phyloP scores from a whole-genome alignment of 2,113 vertebrate species.

The Macrotus californicus region DNA sequence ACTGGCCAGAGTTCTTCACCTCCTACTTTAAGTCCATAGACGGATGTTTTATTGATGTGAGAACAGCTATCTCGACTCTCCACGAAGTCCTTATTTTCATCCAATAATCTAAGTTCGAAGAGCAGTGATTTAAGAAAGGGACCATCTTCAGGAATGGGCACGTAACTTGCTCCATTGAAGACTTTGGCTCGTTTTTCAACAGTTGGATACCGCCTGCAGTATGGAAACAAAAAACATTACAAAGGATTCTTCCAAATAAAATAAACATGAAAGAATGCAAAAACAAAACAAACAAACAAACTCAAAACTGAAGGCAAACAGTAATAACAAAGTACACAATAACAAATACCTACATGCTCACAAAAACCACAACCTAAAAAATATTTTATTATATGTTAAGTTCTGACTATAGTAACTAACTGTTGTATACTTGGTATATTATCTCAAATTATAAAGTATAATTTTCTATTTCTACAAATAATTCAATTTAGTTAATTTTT shows the following conservation, averaged over 20 bases:
- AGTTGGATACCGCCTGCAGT: constrained; percentile 86
- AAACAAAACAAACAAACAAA: neutral
- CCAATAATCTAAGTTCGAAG: constrained; percentile 84
- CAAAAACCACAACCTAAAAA: neutral
- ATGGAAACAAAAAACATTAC: constrained; percentile 23
- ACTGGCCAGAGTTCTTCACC: constrained; percentile 89
- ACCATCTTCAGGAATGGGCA: constrained; percentile 85
- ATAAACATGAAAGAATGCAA: neutral
- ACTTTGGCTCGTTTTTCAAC: constrained; percentile 87
- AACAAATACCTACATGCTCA: neutral
- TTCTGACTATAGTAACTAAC: neutral
- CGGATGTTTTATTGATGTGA: constrained; percentile 80
- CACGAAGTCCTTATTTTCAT: constrained; percentile 81
- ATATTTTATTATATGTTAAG: neutral
- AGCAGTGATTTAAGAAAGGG: constrained; percentile 87
- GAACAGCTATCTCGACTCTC: constrained; percentile 87
- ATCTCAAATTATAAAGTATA: neutral
- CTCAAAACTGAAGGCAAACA: neutral
- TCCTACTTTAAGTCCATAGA: constrained; percentile 78
- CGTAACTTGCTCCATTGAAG: constrained; percentile 83
- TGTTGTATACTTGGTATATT: neutral
- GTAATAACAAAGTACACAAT: constrained; percentile 16
- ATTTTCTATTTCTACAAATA: neutral
- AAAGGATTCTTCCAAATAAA: constrained; percentile 30
- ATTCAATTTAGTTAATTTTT: constrained; percentile 17